Base-by-base conservation (phyloP, 2,797 vertebrate genomes). In the Streptopelia turtur region DNA sequence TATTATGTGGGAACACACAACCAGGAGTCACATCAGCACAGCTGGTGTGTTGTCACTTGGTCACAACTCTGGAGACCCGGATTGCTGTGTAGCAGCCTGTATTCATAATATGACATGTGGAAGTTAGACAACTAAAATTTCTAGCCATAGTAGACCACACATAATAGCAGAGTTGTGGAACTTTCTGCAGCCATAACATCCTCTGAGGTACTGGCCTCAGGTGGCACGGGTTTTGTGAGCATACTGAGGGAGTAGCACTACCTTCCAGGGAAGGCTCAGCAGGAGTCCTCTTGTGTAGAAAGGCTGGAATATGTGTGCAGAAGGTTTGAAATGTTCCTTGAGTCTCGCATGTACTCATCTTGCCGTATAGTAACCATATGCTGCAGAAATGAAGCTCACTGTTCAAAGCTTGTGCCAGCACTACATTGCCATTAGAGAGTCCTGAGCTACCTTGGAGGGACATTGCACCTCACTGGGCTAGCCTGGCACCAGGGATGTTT, bases 291-390 rank as follows among this genome's bases (percentile, higher is more conserved):
- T 16, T 39, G 63, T 59, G 24, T n/a, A 59, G 69, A 35, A 80
- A 85, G 16, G 13, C 6, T 77, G 37, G 37, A 49, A 31, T 45
- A 14, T 1, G n/a, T 33, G 6, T 53, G 39, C 49, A 70, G n/a
- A 68, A 27, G 18, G 16, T 57, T 16, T 83, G 30, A 89, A 53
- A n/a, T 7, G 3, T 20, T 68, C 30, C 37, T 45, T 33, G 21
- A 57, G 68, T 57, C 68, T 92, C 2, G 1, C 1, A 1, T 2
- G 6, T 39, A 33, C 15, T 60, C 3, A 2, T 76, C 35, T 39
- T 59, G 12, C 56, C 7, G 0, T 68, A 33, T 3, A 1, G 24
- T n/a, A 59, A 7, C 28, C 33, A 45, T 23, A 13, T 4, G 23
- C 33, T 70, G 59, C 78, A 89, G 45, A 88, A 53, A 16, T 20